Conservation (phyloP, 1,140 invertebrate genomes). For the Dufourea novaeangliae region DNA sequence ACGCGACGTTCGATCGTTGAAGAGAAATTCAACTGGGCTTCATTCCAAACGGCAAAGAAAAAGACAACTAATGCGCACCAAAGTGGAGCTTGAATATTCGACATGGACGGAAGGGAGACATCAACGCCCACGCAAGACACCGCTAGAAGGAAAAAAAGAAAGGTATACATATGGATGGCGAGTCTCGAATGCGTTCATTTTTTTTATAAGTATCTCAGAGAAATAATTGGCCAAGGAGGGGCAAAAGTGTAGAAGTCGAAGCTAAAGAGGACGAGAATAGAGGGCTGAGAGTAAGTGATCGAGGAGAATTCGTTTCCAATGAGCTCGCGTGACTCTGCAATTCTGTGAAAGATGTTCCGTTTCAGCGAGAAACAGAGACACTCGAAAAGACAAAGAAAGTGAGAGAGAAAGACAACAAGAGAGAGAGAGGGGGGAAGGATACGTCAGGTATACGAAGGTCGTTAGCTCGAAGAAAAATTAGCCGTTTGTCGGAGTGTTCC, state of each 20-base stretch:
- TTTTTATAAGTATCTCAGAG: not conserved
- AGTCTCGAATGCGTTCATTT: not conserved
- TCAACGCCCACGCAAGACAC: slow-evolving; percentile 20
- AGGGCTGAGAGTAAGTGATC: not conserved
- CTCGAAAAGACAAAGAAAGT: slow-evolving; percentile 21
- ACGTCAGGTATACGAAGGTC: slow-evolving; percentile 70
- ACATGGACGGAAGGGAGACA: not conserved
- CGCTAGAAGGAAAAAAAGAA: not conserved
- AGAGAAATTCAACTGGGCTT: no score
- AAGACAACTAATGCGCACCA: no score
- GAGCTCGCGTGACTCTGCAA: slow-evolving; percentile 19
- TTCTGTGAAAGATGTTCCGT: no score
- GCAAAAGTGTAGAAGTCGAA: not conserved
- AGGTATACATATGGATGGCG: no score
- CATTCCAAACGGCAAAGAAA: no score
- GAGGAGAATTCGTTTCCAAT: not conserved
- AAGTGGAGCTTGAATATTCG: not conserved
- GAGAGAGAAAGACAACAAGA: not conserved
- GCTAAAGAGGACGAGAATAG: not conserved
- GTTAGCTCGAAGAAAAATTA: slow-evolving; percentile 78
- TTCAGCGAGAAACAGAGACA: not conserved
- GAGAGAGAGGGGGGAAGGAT: not conserved
- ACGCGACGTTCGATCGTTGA: not conserved
- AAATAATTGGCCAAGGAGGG: not conserved
- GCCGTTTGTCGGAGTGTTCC: slow-evolving; percentile 70